Evolutionary conservation across 2,113 vertebrate genomes (phyloP).

Genomic region (Aspidoscelis tigris): DNA sequence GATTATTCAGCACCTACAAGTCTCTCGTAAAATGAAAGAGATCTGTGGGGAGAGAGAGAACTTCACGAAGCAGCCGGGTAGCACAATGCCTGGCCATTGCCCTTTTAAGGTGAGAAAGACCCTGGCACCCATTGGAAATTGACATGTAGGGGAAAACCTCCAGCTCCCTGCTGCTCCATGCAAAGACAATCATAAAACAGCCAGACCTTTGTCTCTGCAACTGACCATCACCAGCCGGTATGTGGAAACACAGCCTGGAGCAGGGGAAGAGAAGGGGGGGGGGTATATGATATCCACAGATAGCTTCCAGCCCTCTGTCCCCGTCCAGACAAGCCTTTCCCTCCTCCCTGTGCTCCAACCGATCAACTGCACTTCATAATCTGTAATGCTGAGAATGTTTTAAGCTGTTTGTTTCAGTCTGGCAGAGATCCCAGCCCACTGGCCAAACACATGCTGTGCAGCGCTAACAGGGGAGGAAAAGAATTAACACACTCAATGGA

Average conservation of each 20-base stretch:
- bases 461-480: not conserved
- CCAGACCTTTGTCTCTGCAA: slow-evolving; percentile 58
- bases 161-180: slow-evolving; percentile 17
- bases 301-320: not conserved
- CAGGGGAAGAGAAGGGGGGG: not conserved
- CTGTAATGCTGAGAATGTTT: not conserved
- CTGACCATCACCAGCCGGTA: not conserved
- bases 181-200: slow-evolving; percentile 47
- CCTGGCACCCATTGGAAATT: slow-evolving; percentile 52
- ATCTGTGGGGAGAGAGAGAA: not conserved
- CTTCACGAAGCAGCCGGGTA: slow-evolving; percentile 10
- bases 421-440: slow-evolving; percentile 11
- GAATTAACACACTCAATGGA: slow-evolving; percentile 18
- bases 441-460: not conserved
- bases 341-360: not conserved
- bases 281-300: not conserved
- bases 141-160: slow-evolving; percentile 58
- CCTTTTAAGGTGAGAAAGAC: slow-evolving; percentile 66
- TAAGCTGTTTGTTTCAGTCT: slow-evolving; percentile 21
- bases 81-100: slow-evolving; percentile 40
- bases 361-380: not conserved
- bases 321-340: not conserved
- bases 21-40: slow-evolving; percentile 13
- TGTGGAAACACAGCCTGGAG: not conserved
- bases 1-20: slow-evolving; percentile 22